Base-by-base conservation (phyloP, 2,797 vertebrate genomes). In the Clarias platycephalus region DNA sequence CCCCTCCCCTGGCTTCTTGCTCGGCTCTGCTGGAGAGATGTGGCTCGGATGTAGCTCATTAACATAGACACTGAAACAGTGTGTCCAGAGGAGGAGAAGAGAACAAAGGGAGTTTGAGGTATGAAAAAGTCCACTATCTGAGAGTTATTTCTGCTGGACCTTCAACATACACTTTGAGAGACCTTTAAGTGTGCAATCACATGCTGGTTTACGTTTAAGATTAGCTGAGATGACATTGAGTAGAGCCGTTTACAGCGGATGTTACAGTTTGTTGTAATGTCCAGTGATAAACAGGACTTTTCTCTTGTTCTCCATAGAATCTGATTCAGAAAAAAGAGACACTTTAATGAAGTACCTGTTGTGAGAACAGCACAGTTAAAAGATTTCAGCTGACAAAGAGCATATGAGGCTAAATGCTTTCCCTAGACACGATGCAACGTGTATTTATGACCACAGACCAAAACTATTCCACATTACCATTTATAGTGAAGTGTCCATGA, bases 341-440 rank as follows among this genome's bases (percentile, higher is more conserved):
- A 71, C 84, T 20, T 7, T 37, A 53, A 53, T 9, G n/a, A 26
- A 44, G 28, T 62, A 40, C 58, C 49, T 75, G 49, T 31, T 79
- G 44, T 72, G 44, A 76, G 72, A 57, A 31, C n/a, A 22, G 53
- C 80, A 70, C 80, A 76, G 74, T 90, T 84, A 40, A 64, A 49
- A 55, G 9, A 13, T 88, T 67, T 84, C 87, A 89, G 84, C 84
- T 40, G 86, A 83, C 79, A 78, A 77, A 80, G 77, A 72, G 84
- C 83, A 64, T 71, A 75, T 49, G 44, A 83, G 84, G 68, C 68
- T 40, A 24, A 80, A 78, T 34, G 26, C 53, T 57, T 66, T 26
- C 74, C 82, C 58, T 31, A 4, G 57, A 80, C 77, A 15, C 72
- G 91, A 91, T n/a, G 89, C 89, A 88, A 88, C 58, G 89, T 87